These are phyloP conservation scores for Acronicta aceris DNA, from an alignment of 2,888 invertebrate genomes.

Conservation along the genomic window DNA sequence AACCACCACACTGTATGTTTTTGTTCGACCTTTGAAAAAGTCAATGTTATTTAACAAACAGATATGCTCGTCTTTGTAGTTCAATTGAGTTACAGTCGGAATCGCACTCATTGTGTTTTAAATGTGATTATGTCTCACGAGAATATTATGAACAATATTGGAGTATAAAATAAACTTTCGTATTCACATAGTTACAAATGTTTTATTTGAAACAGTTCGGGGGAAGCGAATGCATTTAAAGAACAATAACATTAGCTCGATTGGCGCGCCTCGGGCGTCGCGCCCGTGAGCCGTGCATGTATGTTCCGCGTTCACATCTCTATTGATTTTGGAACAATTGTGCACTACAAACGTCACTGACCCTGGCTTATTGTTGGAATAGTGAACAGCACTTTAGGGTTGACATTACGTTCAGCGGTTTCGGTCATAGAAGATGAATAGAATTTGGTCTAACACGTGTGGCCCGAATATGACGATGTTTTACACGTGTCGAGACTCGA, in stretches of 20 bases:
- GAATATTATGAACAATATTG: conserved; percentile 4
- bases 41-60: conserved; percentile 39
- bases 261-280: conserved; percentile 46
- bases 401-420: conserved; percentile 32
- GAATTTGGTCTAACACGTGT: conserved; percentile 10
- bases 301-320: conserved; percentile 57
- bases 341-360: conserved; percentile 59
- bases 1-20: conserved; percentile 22
- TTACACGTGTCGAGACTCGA: conserved; percentile 10
- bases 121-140: conserved; percentile 18
- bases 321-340: conserved; percentile 71
- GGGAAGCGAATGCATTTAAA: conserved; percentile 57
- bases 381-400: conserved; percentile 54
- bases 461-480: not conserved
- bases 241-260: conserved; percentile 64
- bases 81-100: conserved; percentile 28
- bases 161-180: conserved; percentile 19
- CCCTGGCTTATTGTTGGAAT: conserved; percentile 62
- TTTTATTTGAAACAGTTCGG: conserved; percentile 32
- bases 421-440: conserved; percentile 25
- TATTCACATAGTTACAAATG: conserved; percentile 12
- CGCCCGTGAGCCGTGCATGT: conserved; percentile 59
- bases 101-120: conserved; percentile 21
- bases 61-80: conserved; percentile 26
- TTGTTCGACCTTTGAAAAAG: conserved; percentile 43